Conservation (phyloP, 2,797 vertebrate genomes). For the Eulemur albifrons region DNA sequence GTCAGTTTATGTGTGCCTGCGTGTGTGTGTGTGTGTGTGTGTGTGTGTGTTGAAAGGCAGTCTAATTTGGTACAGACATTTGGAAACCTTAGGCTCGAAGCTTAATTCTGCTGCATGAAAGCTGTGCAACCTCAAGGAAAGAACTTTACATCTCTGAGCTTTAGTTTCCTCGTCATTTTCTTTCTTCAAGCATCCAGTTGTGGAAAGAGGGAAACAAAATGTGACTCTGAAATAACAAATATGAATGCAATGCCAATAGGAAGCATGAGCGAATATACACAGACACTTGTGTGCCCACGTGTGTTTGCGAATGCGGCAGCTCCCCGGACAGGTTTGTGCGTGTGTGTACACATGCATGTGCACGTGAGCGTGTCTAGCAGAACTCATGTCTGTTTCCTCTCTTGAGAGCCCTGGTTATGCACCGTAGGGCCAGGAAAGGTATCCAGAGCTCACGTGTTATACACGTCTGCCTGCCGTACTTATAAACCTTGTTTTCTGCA, state of each 20-base stretch:
- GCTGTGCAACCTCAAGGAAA: not conserved
- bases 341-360: not conserved
- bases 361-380: accelerated
- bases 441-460: not conserved
- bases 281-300: too few relatives aligned
- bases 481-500: not conserved
- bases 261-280: accelerated
- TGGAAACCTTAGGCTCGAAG: not conserved
- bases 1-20: not conserved
- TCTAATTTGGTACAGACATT: not conserved
- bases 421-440: not conserved
- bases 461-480: not conserved
- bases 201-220: not conserved
- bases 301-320: not conserved
- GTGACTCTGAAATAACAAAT: not conserved
- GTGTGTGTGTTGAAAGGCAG: not conserved
- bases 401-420: not conserved
- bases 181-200: not conserved
- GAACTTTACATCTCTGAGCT: not conserved
- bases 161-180: not conserved
- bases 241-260: not conserved
- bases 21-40: not conserved
- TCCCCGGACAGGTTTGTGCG: not conserved
- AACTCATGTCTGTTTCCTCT: not conserved
- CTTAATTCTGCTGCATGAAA: not conserved